Base-by-base conservation (phyloP, 2,888 invertebrate genomes). In the Sarcophaga variegata region DNA sequence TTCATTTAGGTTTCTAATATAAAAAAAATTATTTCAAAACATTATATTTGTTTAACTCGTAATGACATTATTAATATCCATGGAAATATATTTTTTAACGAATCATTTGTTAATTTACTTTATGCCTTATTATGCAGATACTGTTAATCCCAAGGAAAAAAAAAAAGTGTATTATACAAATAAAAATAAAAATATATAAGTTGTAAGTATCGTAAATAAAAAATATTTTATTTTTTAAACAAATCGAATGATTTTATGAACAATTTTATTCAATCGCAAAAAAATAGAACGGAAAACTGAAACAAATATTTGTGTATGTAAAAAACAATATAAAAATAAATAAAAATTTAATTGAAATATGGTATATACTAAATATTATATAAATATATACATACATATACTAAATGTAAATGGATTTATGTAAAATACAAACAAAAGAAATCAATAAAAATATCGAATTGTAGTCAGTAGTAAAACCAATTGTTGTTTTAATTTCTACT, bases 351-450 rank as follows among this genome's bases (percentile, higher is more conserved):
- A 62, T 14, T 62, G 20, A n/a, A 62, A 62, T 17, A n/a, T n/a
- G 37, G 37, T 37, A 37, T 62, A 5, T 20, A 62, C 12, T n/a
- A 72, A 72, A 72, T 27, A 54, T 59, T 45, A 69, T 47, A 60
- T n/a, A n/a, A 10, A 47, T 25, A 69, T 37, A 67, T 59, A 70
- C 54, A 62, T 45, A 49, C 27, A 63, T 64, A 3, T 17, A 72
- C n/a, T 45, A 67, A 71, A 86, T 81, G 59, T 82, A 75, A 74
- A 83, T 83, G 83, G 75, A 83, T 83, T 78, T 83, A 83, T 83
- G 79, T 81, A 85, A 84, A 80, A 81, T 83, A 86, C 20, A 25
- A 69, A 72, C 77, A 85, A 84, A 80, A 81, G 83, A 86, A 64
- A 64, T 59, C 10, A 60, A 54, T 54, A 54, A 54, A 70, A 77